Evolutionary conservation across 2,797 vertebrate species (phyloP).

Genomic region (Enoplosus armatus): DNA sequence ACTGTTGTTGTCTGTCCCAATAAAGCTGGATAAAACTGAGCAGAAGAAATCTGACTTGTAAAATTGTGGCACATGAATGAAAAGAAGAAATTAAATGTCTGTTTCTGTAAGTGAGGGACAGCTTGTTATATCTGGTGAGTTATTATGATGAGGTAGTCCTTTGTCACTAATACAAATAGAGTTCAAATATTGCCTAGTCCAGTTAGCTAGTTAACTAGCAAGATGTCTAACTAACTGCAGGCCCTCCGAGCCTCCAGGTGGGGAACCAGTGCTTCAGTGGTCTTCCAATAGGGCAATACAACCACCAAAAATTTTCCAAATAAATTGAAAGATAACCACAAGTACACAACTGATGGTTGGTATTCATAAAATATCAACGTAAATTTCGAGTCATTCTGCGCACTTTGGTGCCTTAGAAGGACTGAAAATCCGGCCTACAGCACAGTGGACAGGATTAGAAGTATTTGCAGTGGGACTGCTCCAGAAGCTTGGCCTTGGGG

Average conservation of each 20-base stretch:
- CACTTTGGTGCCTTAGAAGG: background rate
- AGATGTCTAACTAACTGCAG: background rate
- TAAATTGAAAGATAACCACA: background rate
- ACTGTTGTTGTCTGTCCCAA: background rate
- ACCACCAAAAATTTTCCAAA: background rate
- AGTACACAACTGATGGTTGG: background rate
- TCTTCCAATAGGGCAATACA: background rate
- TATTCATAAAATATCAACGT: background rate
- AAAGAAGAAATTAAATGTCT: background rate
- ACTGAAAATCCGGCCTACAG: background rate
- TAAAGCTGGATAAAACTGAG: background rate
- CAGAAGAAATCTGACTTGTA: background rate
- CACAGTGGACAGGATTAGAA: conserved; percentile 26
- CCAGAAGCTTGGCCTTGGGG: conserved; percentile 50
- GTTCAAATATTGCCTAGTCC: background rate
- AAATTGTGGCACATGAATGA: background rate
- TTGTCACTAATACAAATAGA: background rate
- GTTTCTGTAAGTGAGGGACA: background rate
- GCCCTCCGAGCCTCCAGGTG: too few species aligned
- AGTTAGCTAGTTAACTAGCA: background rate
- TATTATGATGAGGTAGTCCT: too few species aligned
- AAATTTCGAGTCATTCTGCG: background rate
- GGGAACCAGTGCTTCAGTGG: background rate
- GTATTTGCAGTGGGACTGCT: conserved; percentile 38
- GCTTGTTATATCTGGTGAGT: background rate